These are phyloP conservation scores for Heliconius hortense DNA, from an alignment of 2,888 invertebrate genomes.

Conservation along the genomic window DNA sequence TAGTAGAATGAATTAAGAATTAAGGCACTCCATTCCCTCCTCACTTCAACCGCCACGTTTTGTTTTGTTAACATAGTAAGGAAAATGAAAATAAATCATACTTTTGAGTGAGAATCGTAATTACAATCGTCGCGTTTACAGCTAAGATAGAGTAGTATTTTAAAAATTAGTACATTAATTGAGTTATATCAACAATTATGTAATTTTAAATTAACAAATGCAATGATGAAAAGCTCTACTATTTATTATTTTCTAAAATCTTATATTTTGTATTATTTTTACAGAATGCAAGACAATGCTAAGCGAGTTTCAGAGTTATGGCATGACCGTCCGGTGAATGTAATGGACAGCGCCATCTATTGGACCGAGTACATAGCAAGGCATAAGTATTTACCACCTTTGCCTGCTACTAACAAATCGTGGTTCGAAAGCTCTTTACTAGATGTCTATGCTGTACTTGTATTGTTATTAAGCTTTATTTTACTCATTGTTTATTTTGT, in stretches of 20 bases:
- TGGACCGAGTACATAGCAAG: conserved; percentile 85
- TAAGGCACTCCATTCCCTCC: too few species aligned
- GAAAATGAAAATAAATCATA: too few species aligned
- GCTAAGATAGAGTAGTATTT: not conserved
- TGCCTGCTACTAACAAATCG: conserved; percentile 53
- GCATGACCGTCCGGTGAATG: conserved; percentile 79
- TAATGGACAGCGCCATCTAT: conserved; percentile 83
- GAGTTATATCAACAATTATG: not conserved
- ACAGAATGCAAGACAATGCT: conserved; percentile 69
- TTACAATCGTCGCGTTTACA: too few species aligned
- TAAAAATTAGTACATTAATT: not conserved
- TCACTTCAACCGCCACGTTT: too few species aligned
- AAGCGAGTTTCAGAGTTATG: conserved; percentile 74
- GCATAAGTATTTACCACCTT: conserved; percentile 60
- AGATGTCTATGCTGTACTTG: conserved; percentile 60
- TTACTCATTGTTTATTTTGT: conserved; percentile 43
- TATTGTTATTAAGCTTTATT: conserved; percentile 42
- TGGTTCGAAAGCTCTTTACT: conserved; percentile 57
- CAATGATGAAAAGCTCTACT: not conserved
- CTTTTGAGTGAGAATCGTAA: too few species aligned
- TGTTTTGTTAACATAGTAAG: too few species aligned
- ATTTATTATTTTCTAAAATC: not conserved
- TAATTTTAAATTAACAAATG: not conserved
- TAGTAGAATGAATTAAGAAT: too few species aligned
- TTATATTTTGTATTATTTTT: conserved; percentile 40